Conservation (phyloP, 2,888 invertebrate genomes). For the Caenorhabditis panamensis region DNA sequence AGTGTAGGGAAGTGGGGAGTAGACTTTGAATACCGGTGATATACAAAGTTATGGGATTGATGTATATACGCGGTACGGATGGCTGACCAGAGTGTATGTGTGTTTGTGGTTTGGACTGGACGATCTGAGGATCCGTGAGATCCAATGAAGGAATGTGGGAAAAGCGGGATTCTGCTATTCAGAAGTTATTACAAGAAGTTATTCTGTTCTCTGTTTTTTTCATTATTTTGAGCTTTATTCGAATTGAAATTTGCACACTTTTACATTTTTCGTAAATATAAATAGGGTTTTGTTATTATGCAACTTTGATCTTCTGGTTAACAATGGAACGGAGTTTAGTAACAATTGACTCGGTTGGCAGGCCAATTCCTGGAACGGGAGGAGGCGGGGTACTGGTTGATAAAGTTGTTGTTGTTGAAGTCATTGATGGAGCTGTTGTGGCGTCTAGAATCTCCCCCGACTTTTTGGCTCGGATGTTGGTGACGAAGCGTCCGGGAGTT, state of each 20-base stretch:
- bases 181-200: too few species aligned
- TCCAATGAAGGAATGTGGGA: too few species aligned
- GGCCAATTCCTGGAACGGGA: constrained; percentile 9
- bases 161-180: too few species aligned
- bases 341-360: constrained; percentile 45
- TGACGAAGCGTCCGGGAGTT: constrained; percentile 54
- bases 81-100: neutral
- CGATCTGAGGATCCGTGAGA: too few species aligned
- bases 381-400: neutral
- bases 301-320: constrained; percentile 47
- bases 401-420: constrained; percentile 21
- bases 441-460: constrained; percentile 44
- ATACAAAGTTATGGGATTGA: constrained; percentile 32
- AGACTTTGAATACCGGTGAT: constrained; percentile 31
- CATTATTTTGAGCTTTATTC: neutral
- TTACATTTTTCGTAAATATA: neutral
- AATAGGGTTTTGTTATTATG: constrained; percentile 22
- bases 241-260: neutral
- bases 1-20: constrained; percentile 9
- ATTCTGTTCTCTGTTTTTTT: too few species aligned
- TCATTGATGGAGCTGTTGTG: constrained; percentile 32
- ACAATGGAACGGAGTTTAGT: constrained; percentile 44
- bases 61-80: constrained; percentile 1
- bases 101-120: too few species aligned
- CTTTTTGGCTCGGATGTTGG: constrained; percentile 62